These are phyloP conservation scores for Drosophila bunnanda DNA, from an alignment of 2,888 invertebrate genomes.

Conservation along the genomic window DNA sequence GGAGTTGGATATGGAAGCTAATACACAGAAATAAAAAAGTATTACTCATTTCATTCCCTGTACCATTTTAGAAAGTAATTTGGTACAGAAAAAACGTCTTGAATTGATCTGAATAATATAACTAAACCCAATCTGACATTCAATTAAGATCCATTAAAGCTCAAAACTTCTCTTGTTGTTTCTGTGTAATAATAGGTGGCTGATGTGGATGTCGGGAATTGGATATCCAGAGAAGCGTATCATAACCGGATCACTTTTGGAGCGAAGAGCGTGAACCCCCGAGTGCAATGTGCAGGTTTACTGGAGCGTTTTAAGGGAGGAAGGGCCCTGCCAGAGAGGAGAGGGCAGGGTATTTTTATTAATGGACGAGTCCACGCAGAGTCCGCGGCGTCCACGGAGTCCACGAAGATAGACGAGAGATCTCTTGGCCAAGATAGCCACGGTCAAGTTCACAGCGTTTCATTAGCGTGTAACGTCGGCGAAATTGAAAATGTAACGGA, in stretches of 20 bases:
- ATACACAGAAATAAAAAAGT: constrained; percentile 1
- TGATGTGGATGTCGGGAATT: constrained; percentile 31
- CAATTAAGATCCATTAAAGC: neutral
- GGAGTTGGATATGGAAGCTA: constrained; percentile 22
- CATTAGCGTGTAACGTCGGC: constrained; percentile 78
- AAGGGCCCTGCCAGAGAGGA: constrained; percentile 20
- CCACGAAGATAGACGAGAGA: constrained; percentile 45
- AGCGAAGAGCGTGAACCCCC: constrained; percentile 72
- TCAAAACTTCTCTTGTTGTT: neutral
- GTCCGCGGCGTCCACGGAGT: constrained; percentile 14
- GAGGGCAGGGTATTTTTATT: constrained; percentile 58
- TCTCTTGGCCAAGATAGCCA: constrained; percentile 80
- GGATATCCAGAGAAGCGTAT: constrained; percentile 69
- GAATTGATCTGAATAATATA: no score
- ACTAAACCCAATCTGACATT: neutral
- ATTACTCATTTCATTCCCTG: no score
- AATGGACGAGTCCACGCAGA: constrained; percentile 72
- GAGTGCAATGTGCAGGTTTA: constrained; percentile 62
- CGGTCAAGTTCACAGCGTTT: constrained; percentile 83
- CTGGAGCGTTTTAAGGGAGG: constrained; percentile 65
- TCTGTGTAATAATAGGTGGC: neutral
- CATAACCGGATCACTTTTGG: constrained; percentile 72
- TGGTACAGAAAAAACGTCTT: no score
- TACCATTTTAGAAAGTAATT: no score
- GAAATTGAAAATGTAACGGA: constrained; percentile 83